Evolutionary conservation across 2,888 invertebrate genomes (phyloP).

Genomic region (Cremastinae sp.): DNA sequence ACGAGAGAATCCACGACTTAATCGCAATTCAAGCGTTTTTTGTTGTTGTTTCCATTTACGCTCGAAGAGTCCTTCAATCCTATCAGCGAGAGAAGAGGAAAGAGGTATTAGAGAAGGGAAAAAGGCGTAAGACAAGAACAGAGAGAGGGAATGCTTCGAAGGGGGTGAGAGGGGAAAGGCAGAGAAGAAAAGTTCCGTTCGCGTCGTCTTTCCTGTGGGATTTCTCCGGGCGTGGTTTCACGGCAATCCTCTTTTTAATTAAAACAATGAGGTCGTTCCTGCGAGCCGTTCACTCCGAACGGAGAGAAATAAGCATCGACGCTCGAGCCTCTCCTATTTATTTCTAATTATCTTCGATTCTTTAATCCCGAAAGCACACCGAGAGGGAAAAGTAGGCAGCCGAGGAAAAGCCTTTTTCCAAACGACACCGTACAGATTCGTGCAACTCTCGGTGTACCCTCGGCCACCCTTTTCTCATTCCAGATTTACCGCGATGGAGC

Average conservation of each 20-base stretch:
- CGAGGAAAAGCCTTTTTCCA: slow-evolving; percentile 46
- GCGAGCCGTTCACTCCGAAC: slow-evolving; percentile 64
- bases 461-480: slow-evolving; percentile 61
- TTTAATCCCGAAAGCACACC: slow-evolving; percentile 67
- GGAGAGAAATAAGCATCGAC: slow-evolving; percentile 62
- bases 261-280: slow-evolving; percentile 77
- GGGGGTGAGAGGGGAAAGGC: slow-evolving; percentile 30
- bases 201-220: slow-evolving; percentile 68
- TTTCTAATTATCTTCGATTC: slow-evolving; percentile 80
- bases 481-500: slow-evolving; percentile 45
- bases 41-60: slow-evolving; percentile 78
- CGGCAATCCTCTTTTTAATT: slow-evolving; percentile 74
- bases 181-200: slow-evolving; percentile 44
- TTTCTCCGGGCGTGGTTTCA: slow-evolving; percentile 62
- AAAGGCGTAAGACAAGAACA: slow-evolving; percentile 32
- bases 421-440: slow-evolving; percentile 45
- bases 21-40: slow-evolving; percentile 77
- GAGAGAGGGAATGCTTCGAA: slow-evolving; percentile 31
- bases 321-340: slow-evolving; percentile 73
- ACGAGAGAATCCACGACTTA: slow-evolving; percentile 72
- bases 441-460: slow-evolving; percentile 44
- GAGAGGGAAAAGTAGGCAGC: slow-evolving; percentile 39
- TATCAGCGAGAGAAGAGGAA: slow-evolving; percentile 73
- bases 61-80: slow-evolving; percentile 77
- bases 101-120: slow-evolving; percentile 35